phyloP scores from a whole-genome alignment of 1,140 invertebrate species.

The Temnothorax nylanderi region DNA sequence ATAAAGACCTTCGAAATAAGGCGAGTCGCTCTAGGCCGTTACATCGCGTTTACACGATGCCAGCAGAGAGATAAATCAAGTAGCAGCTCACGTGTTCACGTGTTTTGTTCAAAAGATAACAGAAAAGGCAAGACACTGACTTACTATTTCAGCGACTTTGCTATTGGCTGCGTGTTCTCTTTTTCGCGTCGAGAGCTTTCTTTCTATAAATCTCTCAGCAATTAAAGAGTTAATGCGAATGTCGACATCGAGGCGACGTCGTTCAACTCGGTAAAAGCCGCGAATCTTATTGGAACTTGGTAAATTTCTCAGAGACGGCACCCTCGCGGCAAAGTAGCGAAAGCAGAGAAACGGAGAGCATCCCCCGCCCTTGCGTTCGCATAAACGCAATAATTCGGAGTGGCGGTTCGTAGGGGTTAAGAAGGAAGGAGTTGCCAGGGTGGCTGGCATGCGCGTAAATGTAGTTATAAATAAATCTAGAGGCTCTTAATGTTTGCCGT shows the following conservation, averaged over 20 bases:
- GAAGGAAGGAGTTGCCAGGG: conserved; percentile 68
- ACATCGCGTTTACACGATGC: not conserved
- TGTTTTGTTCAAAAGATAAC: not conserved
- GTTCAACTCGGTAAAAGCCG: conserved; percentile 53
- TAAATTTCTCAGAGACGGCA: conserved; percentile 48
- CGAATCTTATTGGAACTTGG: conserved; percentile 48
- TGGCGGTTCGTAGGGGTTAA: conserved; percentile 77
- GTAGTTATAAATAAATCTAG: conserved; percentile 87
- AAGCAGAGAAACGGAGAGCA: conserved; percentile 22
- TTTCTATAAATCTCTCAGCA: not conserved
- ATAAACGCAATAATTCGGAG: conserved; percentile 84
- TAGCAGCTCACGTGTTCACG: not conserved
- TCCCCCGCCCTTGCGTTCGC: conserved; percentile 55
- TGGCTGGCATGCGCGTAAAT: conserved; percentile 84
- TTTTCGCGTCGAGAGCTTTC: not conserved
- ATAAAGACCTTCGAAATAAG: conserved; percentile 39
- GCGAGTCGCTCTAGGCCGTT: conserved; percentile 25
- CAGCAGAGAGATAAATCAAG: conserved; percentile 23
- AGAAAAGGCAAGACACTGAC: not conserved
- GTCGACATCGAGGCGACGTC: not conserved
- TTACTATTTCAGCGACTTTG: not conserved
- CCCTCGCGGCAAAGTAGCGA: not conserved
- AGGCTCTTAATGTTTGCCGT: conserved; percentile 84
- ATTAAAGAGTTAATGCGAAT: conserved; percentile 37
- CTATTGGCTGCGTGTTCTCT: not conserved